These are phyloP conservation scores for Lepas anatifera DNA, from an alignment of 2,888 invertebrate genomes.

Conservation along the genomic window DNA sequence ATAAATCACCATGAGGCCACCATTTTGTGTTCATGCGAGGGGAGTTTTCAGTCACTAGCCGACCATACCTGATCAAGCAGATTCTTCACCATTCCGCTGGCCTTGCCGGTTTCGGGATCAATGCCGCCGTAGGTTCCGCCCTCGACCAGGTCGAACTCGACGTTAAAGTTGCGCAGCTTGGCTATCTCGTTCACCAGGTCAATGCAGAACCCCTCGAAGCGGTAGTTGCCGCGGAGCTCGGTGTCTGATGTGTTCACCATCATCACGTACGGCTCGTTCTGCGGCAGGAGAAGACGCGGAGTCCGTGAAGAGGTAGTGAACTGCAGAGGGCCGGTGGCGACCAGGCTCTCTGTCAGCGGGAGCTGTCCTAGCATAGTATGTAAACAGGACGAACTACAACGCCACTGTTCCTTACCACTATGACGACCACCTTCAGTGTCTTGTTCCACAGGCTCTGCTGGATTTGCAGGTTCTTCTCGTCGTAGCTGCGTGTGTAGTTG, in stretches of 20 bases:
- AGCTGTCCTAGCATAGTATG: no score
- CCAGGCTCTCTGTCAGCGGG: no score
- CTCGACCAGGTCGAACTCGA: conserved; percentile 34
- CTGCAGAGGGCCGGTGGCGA: no score
- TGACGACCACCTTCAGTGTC: conserved; percentile 82
- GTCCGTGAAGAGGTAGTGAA: no score
- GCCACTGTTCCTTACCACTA: conserved; percentile 83
- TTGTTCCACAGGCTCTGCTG: conserved; percentile 60
- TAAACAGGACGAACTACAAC: no score
- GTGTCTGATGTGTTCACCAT: conserved; percentile 51
- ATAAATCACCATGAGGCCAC: no score
- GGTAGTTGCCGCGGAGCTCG: conserved; percentile 32
- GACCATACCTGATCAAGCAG: conserved; percentile 26
- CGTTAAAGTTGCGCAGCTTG: conserved; percentile 35
- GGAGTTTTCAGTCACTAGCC: no score
- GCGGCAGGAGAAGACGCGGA: no score
- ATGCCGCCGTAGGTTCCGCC: conserved; percentile 28
- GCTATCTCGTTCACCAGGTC: conserved; percentile 39
- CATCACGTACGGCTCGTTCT: conserved; percentile 87
- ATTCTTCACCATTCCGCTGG: conserved; percentile 28
- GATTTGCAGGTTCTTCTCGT: conserved; percentile 70
- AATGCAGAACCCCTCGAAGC: conserved; percentile 37
- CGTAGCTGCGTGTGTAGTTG: conserved; percentile 26
- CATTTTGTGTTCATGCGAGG: no score
- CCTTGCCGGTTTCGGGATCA: conserved; percentile 24